Conservation (phyloP, 2,888 invertebrate species). For the Heliconius cydno region DNA sequence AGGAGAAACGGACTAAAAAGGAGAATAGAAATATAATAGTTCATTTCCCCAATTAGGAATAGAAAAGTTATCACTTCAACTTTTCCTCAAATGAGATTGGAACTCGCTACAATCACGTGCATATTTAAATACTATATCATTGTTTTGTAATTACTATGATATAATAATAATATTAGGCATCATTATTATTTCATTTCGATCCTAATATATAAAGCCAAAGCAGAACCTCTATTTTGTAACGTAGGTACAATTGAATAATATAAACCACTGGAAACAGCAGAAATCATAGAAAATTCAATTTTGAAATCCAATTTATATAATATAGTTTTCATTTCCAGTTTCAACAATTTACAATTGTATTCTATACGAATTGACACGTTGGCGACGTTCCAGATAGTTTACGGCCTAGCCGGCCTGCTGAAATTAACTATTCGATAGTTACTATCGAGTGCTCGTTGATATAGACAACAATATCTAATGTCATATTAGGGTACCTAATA, state of each 20-base stretch:
- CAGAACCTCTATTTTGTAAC: not conserved
- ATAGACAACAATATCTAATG: conserved; percentile 2
- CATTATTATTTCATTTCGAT: not conserved
- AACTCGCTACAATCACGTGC: not conserved
- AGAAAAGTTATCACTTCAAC: too few species aligned
- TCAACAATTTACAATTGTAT: conserved; percentile 23
- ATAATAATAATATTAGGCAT: not conserved
- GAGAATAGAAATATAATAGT: too few species aligned
- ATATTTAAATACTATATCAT: not conserved
- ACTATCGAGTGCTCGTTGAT: not conserved
- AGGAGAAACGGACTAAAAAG: too few species aligned
- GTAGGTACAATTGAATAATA: not conserved
- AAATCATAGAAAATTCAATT: conserved; percentile 23
- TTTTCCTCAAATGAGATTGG: too few species aligned
- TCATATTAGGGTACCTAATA: not conserved
- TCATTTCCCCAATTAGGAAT: too few species aligned
- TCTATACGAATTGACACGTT: conserved; percentile 23
- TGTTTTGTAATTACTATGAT: not conserved
- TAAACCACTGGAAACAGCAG: conserved; percentile 8
- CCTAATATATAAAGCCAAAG: not conserved
- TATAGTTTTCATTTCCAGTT: conserved; percentile 24
- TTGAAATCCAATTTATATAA: conserved; percentile 25
- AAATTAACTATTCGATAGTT: conserved; percentile 21
- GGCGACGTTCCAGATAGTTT: conserved; percentile 26
- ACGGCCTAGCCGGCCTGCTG: not conserved